Percentiles rank a stretch among this genome's conserved stretches.
Evolutionary conservation across 2,113 vertebrate species (phyloP).

Genomic region (Delphinapterus leucas): DNA sequence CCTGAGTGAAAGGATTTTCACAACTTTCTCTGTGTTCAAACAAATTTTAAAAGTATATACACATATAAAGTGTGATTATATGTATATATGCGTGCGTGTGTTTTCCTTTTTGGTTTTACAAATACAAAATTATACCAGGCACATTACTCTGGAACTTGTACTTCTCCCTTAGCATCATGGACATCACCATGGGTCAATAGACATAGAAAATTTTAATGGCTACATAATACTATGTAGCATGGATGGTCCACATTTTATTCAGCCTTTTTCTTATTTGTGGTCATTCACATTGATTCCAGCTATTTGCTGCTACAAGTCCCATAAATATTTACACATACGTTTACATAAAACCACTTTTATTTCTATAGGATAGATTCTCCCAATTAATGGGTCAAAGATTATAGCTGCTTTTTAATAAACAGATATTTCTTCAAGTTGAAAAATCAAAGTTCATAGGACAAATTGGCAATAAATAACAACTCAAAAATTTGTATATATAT

Average conservation of each 20-base stretch:
- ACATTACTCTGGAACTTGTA: neutral
- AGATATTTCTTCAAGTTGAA: neutral
- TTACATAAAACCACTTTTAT: neutral
- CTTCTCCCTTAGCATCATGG: neutral
- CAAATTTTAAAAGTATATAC: neutral
- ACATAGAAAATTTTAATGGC: neutral
- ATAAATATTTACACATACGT: neutral
- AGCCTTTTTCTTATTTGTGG: neutral
- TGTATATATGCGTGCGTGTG: neutral
- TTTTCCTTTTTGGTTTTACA: slow-evolving; percentile 10
- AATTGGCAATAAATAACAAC: neutral
- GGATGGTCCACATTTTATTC: neutral
- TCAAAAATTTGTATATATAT: neutral
- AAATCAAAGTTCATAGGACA: neutral
- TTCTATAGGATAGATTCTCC: neutral
- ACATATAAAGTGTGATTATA: neutral
- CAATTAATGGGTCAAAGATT: neutral
- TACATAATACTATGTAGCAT: neutral
- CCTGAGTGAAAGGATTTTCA: neutral
- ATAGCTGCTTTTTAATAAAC: neutral
- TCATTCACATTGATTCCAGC: neutral
- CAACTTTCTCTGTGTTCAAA: neutral
- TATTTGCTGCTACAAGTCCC: neutral
- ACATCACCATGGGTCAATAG: neutral
- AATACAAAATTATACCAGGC: neutral